A percentile compares a stretch with the other conserved stretches of the same genome.
phyloP scores from a whole-genome alignment of 2,797 vertebrate genomes.

The Benthosema pterotum region DNA sequence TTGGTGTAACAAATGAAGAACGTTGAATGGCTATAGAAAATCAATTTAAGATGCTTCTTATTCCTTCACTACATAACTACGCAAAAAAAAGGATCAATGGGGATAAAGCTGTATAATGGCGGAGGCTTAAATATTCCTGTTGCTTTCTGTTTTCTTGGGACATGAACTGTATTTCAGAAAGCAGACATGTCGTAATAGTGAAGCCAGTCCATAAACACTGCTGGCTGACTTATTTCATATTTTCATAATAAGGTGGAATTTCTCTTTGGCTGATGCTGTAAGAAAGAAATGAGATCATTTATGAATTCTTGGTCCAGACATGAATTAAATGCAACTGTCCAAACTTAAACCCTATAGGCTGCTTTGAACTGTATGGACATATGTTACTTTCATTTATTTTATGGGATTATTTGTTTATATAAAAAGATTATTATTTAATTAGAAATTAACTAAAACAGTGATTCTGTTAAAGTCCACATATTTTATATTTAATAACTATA shows the following conservation, averaged over 20 bases:
- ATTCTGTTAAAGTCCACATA: too few species aligned
- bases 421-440: too few species aligned
- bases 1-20: too few species aligned
- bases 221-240: slow-evolving; percentile 14
- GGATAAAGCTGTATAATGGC: too few species aligned
- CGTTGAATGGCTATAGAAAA: too few species aligned
- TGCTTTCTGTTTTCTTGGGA: background rate
- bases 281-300: slow-evolving; percentile 31
- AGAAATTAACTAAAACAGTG: too few species aligned
- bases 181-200: slow-evolving; percentile 23
- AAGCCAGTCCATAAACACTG: slow-evolving; percentile 19
- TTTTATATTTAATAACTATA: too few species aligned
- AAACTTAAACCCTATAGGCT: background rate
- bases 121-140: too few species aligned
- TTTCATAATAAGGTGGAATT: slow-evolving; percentile 23
- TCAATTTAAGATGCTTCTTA: too few species aligned
- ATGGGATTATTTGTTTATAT: too few species aligned
- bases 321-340: background rate
- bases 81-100: too few species aligned
- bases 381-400: background rate
- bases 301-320: slow-evolving; percentile 18
- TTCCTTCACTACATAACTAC: too few species aligned
- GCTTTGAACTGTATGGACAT: background rate
- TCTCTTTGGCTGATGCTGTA: slow-evolving; percentile 7
- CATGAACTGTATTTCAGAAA: slow-evolving; percentile 8